Conservation (phyloP, 2,113 vertebrate species). For the Corvus moneduloides region DNA sequence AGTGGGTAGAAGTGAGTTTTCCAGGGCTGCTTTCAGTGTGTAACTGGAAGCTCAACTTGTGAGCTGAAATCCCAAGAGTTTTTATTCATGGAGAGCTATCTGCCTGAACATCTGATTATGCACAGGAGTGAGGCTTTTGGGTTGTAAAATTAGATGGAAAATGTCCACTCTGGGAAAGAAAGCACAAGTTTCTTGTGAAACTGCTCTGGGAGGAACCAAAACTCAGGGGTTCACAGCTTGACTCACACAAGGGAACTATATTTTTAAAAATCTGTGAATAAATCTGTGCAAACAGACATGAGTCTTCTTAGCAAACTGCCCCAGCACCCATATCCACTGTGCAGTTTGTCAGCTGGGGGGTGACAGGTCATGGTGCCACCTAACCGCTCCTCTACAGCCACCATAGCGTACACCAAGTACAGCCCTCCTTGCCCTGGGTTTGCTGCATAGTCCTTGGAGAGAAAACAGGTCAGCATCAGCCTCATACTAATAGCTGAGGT, state of each 20-base stretch:
- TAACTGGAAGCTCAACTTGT: background rate
- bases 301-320: background rate
- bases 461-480: background rate
- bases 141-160: background rate
- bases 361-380: background rate
- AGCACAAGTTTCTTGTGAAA: background rate
- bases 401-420: fast-evolving
- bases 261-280: background rate
- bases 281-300: background rate
- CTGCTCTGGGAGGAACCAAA: background rate
- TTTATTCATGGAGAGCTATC: background rate
- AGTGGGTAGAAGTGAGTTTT: background rate
- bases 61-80: background rate
- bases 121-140: background rate
- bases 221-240: background rate
- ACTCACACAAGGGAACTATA: background rate
- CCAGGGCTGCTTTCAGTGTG: background rate
- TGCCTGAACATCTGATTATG: background rate
- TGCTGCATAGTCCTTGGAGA: fast-evolving
- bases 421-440: background rate
- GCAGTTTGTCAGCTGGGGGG: background rate
- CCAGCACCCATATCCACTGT: fast-evolving
- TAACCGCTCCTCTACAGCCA: background rate
- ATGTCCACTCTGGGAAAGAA: background rate
- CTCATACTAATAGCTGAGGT: background rate